These are phyloP conservation scores for Bellardia bayeri DNA, from an alignment of 2,888 invertebrate genomes.

Conservation along the genomic window DNA sequence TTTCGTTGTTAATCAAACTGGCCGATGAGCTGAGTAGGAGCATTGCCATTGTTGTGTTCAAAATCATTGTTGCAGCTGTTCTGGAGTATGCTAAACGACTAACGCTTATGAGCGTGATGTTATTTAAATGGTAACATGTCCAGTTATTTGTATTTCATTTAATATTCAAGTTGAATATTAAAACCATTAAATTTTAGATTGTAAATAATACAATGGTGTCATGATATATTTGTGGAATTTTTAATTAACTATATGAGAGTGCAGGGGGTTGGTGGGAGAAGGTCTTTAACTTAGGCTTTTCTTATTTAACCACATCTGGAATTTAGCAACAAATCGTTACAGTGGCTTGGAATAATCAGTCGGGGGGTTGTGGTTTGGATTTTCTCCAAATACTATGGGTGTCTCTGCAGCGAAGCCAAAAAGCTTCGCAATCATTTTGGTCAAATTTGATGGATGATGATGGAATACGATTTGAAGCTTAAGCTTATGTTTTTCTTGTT, in stretches of 20 bases:
- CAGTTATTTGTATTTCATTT: constrained; percentile 32
- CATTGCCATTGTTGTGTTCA: constrained; percentile 59
- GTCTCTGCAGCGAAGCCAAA: no score
- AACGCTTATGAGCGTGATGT: background rate
- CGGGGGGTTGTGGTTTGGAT: no score
- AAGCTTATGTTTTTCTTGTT: constrained; percentile 61
- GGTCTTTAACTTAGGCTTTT: background rate
- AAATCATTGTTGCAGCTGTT: constrained; percentile 20
- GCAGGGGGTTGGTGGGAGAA: constrained; percentile 13
- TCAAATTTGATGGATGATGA: no score
- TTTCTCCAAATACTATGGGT: no score
- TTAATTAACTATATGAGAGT: background rate
- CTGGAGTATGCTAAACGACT: constrained; percentile 17
- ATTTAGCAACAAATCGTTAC: no score
- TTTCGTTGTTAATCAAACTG: constrained; percentile 20
- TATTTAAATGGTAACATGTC: constrained; percentile 22
- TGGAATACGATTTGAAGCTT: no score
- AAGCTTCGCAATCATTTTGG: no score
- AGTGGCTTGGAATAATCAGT: no score
- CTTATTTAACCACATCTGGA: no score
- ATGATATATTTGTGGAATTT: constrained; percentile 44
- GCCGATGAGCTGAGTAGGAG: constrained; percentile 39
- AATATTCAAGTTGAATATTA: constrained; percentile 21
- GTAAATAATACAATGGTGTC: constrained; percentile 44
- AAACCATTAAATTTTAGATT: constrained; percentile 33